Percentiles rank a stretch among this genome's conserved stretches.
These are phyloP conservation scores for Melanogrammus aeglefinus DNA, from an alignment of 2,797 vertebrate genomes.

Conservation along the genomic window DNA sequence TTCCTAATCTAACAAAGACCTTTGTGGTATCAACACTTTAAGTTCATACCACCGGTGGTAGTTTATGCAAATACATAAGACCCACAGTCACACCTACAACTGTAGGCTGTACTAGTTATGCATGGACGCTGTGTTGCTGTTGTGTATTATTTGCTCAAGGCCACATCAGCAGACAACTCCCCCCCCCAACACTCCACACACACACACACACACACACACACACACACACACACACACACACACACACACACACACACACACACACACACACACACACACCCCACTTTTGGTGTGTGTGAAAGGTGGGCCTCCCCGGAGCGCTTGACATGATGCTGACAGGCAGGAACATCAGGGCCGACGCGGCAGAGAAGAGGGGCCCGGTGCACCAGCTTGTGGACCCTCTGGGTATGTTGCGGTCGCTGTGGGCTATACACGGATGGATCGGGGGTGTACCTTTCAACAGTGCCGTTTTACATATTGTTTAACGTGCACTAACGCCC, in stretches of 20 bases:
- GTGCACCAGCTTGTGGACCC: constrained; percentile 84
- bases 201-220: background rate
- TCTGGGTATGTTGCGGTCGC: constrained; percentile 72
- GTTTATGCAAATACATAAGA: background rate
- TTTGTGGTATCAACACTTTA: background rate
- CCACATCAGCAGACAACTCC: constrained; percentile 3
- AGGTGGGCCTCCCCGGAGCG: constrained; percentile 88
- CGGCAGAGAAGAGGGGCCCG: constrained; percentile 83
- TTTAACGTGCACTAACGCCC: background rate
- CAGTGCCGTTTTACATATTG: constrained; percentile 22
- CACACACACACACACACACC: background rate
- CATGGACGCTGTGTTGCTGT: background rate
- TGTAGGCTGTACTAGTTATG: background rate
- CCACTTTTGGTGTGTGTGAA: background rate
- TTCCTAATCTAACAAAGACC: background rate
- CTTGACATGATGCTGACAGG: constrained; percentile 98
- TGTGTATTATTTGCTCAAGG: constrained; percentile 20
- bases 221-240: background rate
- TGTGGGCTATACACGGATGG: constrained; percentile 5
- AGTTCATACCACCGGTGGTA: background rate
- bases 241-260: background rate
- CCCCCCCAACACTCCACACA: background rate
- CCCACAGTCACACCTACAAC: background rate
- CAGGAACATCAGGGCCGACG: constrained; percentile 88
- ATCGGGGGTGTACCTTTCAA: constrained; percentile 63